Evolutionary conservation across 2,113 vertebrate genomes (phyloP), one percentile per base, ranked within the genome.

Genomic region (Dromiciops gliroides): DNA sequence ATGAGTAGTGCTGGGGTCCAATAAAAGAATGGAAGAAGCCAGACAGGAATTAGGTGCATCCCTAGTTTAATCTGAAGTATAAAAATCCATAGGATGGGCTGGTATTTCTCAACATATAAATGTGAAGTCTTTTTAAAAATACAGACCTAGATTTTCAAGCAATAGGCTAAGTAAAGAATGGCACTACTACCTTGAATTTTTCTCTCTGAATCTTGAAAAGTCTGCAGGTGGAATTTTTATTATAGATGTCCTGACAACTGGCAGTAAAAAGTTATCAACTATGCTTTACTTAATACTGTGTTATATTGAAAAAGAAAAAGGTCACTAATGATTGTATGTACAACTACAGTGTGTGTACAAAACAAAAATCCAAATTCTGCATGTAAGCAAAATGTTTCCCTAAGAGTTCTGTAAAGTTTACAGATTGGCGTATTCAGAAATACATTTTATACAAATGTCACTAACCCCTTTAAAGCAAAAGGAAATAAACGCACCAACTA

Each of bases 371-470:
- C 95, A 97, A 96, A 51, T 89, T 91, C 94, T 96, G 89, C 91
- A 96, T 14, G n/a, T 91, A 12, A 96, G 93, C 94, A 95, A 1
- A 8, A 95, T 95, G 91, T 96, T 96, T 93, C 94, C 89, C 95
- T 95, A 7, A 53, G 93, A 53, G 97, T 97, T 92, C 92, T 22
- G 51, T 50, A 8, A 51, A 92, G 51, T 96, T 97, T 96, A 97
- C 95, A 97, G 95, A 94, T 94, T 95, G 95, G 50, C 96, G 97
- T 96, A 92, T 96, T 96, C 92, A 96, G 94, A 97, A 96, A 95
- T 94, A 97, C 95, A 98, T 96, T 96, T 96, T 95, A 88, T 93
- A 88, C 94, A 95, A 89, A 92, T 94, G 95, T 97, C 92, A 93
- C 96, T 97, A 48, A 92, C 47, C 90, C 67, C 91, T 98, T 97